Evolutionary conservation across 2,797 vertebrate species (phyloP), one percentile per base, ranked within the genome.

Genomic region (Siniperca obscura): DNA sequence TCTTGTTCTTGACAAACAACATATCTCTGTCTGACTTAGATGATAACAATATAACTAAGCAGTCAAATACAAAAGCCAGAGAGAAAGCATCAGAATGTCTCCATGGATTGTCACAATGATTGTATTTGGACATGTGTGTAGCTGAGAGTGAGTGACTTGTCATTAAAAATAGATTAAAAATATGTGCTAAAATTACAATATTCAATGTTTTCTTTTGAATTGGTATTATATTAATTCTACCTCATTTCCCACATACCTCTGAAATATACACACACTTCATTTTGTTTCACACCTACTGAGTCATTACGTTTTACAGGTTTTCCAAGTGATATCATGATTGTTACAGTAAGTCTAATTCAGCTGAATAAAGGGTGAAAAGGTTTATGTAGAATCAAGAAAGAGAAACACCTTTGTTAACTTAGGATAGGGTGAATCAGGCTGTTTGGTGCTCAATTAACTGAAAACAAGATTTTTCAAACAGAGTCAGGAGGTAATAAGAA

Each of bases 101-200:
- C 65, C 13, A 61, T 21, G 48, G 27, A 65, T 9, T 21, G 4
- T 22, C 57, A 27, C 1, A 8, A 44, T 76, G 8, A 30, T 16
- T 48, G 38, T 68, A 21, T 62, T 30, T 64, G 34, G 17, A 56
- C 27, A 9, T 69, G 27, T 71, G 56, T 72, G 16, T 21, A 40
- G 9, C 19, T 48, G 22, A 52, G 50, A 25, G 42, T 59, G 46
- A 38, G 25, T 9, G 50, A 70, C 53, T 21, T 10, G 6, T 53
- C 66, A 87, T 80, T 80, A 76, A 66, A 82, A 78, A 62, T 13
- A 76, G 59, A 80, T 76, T 85, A 73, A 66, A 53, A 70, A 68
- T 57, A 30, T 36, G 68, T 62, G 80, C 50, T 25, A 27, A 36
- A 75, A n/a, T 48, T 78, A 70, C 34, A 70, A 70, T 62, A 56